Evolutionary conservation across 2,113 vertebrate genomes (phyloP).

Genomic region (Rhinolophus ferrumequinum): DNA sequence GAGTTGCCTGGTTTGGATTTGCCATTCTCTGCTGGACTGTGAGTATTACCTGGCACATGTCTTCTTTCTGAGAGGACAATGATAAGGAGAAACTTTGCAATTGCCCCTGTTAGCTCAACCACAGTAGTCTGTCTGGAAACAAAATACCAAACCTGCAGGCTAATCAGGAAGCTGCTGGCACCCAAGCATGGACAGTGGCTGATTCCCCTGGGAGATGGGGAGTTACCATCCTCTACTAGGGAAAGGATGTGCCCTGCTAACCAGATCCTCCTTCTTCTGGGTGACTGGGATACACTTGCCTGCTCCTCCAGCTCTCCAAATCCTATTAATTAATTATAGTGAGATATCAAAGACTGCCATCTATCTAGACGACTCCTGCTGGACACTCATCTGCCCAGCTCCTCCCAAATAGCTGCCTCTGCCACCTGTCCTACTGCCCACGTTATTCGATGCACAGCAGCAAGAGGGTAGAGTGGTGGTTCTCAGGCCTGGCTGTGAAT

Average conservation of each 20-base stretch:
- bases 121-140: neutral
- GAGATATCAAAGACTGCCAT: neutral
- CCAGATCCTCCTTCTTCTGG: neutral
- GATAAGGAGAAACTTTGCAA: neutral
- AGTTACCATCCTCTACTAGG: neutral
- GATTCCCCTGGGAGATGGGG: neutral
- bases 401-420: neutral
- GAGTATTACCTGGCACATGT: slow-evolving; percentile 76
- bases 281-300: neutral
- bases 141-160: neutral
- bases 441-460: neutral
- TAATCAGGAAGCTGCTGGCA: neutral
- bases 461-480: neutral
- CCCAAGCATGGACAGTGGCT: neutral
- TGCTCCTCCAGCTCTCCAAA: neutral
- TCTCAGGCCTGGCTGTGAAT: neutral
- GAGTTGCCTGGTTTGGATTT: slow-evolving; percentile 91
- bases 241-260: neutral
- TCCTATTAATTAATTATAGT: neutral
- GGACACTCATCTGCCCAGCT: neutral
- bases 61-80: neutral
- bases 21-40: slow-evolving; percentile 91
- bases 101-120: neutral
- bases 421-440: neutral
- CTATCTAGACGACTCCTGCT: neutral